Conservation (phyloP, 2,888 invertebrate genomes). For the Stictocephala bisonia region DNA sequence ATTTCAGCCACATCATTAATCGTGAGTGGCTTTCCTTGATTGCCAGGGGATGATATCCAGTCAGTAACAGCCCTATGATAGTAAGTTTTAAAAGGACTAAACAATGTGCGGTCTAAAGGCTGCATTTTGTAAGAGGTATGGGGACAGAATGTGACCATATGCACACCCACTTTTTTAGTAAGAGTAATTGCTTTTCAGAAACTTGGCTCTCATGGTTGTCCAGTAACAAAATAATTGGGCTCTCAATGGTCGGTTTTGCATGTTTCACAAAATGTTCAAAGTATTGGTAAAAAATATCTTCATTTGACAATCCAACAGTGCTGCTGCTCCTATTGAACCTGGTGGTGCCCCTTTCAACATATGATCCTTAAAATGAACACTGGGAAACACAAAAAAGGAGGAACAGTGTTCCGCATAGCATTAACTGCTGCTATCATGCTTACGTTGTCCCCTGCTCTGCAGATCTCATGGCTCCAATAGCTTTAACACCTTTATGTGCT, state of each 20-base stretch:
- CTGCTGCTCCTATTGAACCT: slow-evolving; percentile 61
- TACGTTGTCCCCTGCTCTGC: slow-evolving; percentile 61
- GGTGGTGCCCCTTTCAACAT: slow-evolving; percentile 62
- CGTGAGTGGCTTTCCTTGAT: slow-evolving; percentile 42
- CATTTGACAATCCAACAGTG: slow-evolving; percentile 61
- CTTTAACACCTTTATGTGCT: slow-evolving; percentile 63
- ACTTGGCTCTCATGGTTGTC: slow-evolving; percentile 62
- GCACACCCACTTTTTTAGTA: slow-evolving; percentile 62
- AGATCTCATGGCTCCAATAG: slow-evolving; percentile 63
- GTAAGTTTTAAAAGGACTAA: slow-evolving; percentile 37
- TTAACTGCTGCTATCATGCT: slow-evolving; percentile 51
- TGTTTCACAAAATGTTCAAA: slow-evolving; percentile 61
- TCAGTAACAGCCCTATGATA: slow-evolving; percentile 36
- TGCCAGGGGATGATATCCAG: slow-evolving; percentile 41
- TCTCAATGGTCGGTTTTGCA: slow-evolving; percentile 56
- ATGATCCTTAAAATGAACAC: slow-evolving; percentile 57
- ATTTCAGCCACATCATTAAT: slow-evolving; percentile 43
- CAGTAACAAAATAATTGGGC: slow-evolving; percentile 59
- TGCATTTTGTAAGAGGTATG: slow-evolving; percentile 56
- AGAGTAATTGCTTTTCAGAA: slow-evolving; percentile 58
- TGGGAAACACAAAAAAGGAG: slow-evolving; percentile 57
- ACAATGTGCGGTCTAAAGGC: slow-evolving; percentile 38
- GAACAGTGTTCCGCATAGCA: slow-evolving; percentile 55
- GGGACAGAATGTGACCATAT: slow-evolving; percentile 63
- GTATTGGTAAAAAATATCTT: slow-evolving; percentile 58